Evolutionary conservation across 2,797 vertebrate genomes (phyloP).

Genomic region (Peromyscus eremicus): DNA sequence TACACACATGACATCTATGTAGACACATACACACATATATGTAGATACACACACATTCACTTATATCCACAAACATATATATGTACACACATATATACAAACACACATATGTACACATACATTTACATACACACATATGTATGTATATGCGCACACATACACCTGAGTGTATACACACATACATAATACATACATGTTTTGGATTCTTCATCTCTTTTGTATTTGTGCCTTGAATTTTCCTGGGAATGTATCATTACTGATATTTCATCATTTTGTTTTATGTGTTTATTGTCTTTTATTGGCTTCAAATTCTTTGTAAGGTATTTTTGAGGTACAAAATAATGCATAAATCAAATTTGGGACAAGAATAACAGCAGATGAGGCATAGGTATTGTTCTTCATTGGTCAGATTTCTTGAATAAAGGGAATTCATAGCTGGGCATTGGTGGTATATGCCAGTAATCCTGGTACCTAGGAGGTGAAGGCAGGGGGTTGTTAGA

Average conservation of each 20-base stretch:
- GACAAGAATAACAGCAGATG: background rate
- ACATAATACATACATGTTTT: background rate
- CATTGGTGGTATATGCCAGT: background rate
- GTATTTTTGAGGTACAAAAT: constrained; percentile 7
- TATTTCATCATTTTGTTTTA: constrained; percentile 1
- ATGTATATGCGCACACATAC: background rate
- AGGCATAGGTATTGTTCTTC: constrained; percentile 26
- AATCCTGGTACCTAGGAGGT: background rate
- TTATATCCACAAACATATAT: background rate
- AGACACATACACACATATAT: background rate
- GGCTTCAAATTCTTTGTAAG: constrained; percentile 48
- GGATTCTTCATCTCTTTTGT: background rate
- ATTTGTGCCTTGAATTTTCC: background rate
- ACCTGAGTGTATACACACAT: background rate
- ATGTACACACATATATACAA: background rate
- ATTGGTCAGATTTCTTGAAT: background rate
- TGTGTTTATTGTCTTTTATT: background rate
- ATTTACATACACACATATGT: background rate
- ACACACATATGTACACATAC: background rate
- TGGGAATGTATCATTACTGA: background rate
- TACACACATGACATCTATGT: background rate
- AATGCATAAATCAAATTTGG: constrained; percentile 18
- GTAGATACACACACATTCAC: background rate
- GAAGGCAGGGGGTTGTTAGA: background rate
- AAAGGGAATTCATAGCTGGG: background rate